These are phyloP conservation scores for Schizopygopsis malacanthus DNA, from an alignment of 2,797 vertebrate species.

Conservation along the genomic window DNA sequence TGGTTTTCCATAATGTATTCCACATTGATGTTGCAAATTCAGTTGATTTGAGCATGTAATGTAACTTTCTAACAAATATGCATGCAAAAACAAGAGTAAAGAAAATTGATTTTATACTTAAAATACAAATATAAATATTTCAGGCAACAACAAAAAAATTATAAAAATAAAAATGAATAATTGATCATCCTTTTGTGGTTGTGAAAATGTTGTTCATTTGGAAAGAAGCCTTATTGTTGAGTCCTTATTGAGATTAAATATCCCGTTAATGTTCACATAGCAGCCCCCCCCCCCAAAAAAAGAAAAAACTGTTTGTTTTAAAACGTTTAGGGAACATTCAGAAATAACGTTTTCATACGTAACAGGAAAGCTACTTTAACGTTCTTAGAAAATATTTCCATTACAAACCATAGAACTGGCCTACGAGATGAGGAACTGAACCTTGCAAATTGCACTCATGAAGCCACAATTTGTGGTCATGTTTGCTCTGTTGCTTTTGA, in stretches of 20 bases:
- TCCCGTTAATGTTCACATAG: no score
- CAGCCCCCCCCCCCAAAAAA: neutral
- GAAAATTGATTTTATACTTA: neutral
- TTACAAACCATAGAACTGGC: neutral
- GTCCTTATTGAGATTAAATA: neutral
- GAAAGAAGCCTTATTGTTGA: neutral
- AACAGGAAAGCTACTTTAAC: no score
- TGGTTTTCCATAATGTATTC: neutral
- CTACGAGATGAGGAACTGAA: neutral
- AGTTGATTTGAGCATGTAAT: neutral
- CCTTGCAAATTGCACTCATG: neutral
- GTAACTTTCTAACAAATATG: neutral
- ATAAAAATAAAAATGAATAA: no score
- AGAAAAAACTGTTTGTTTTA: neutral
- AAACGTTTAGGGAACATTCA: no score
- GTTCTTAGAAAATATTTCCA: neutral
- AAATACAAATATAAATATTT: neutral
- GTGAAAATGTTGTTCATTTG: neutral
- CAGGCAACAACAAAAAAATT: neutral
- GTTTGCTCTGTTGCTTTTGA: neutral
- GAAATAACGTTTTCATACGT: no score
- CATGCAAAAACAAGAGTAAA: neutral
- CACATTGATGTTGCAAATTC: neutral
- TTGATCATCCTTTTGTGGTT: neutral
- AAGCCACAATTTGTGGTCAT: neutral